Base-by-base conservation (phyloP, 2,113 vertebrate species). In the Ochotona princeps region DNA sequence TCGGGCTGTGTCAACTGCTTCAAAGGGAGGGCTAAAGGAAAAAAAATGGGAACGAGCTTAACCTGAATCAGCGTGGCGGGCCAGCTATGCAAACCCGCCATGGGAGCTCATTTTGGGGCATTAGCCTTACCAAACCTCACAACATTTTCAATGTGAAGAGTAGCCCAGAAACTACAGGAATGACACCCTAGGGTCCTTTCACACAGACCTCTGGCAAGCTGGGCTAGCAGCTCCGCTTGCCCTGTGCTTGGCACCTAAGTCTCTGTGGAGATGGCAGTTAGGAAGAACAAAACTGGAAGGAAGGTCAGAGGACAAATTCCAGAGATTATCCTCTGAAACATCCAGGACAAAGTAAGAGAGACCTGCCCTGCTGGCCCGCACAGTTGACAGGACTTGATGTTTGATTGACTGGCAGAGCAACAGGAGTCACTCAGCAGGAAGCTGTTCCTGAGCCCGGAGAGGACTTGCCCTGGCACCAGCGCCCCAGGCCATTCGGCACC, bases 51-150 rank as follows among this genome's bases (percentile, higher is more conserved):
- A 54, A 44, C 38, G 54, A 63, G n/a, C 70, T 23, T 54, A 75
- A 32, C 1, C 21, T 47, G 47, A 32, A 17, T 26, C 10, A 3
- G 54, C 18, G 7, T 44, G 7, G 0, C 28, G 28, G n/a, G n/a
- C n/a, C 61, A 10, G 21, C 70, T 76, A 83, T 57, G 21, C 32
- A 70, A 57, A 70, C 28, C 3, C 18, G 54, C 11, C 44, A 10
- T 23, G 6, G 1, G n/a, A 51, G 25, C 26, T 26, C 9, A 54
- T 26, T 25, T 21, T 28, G 26, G 49, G 69, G 9, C 54, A 18
- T 57, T 3, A 4, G 7, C 63, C 66, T 76, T 38, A 30, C 38
- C 28, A 49, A 14, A 69, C 2, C 1, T 18, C 44, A 8, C 0
- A 15, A 26, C 79, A 26, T 30, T 65, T 75, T 47, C 49, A 7